phyloP scores from a whole-genome alignment of 2,888 invertebrate genomes.

The Sminthurides aquaticus region DNA sequence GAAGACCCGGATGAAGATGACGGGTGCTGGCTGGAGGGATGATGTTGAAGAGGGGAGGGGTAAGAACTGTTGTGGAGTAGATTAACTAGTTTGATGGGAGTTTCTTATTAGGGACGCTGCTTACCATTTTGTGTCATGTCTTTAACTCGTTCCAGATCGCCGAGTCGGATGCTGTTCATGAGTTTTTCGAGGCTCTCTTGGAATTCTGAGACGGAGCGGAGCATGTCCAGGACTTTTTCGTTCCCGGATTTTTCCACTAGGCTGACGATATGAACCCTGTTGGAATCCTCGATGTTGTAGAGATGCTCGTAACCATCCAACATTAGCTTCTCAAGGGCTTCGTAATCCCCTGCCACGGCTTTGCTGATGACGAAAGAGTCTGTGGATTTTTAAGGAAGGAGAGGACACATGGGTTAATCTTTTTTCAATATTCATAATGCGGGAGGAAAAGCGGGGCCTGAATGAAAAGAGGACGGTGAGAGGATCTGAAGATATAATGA shows the following conservation, averaged over 20 bases:
- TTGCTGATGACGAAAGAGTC: slow-evolving; percentile 21
- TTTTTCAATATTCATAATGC: too few species aligned
- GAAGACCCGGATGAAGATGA: too few species aligned
- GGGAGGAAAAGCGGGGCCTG: too few species aligned
- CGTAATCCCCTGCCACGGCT: slow-evolving; percentile 54
- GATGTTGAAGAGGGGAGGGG: too few species aligned
- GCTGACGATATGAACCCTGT: slow-evolving; percentile 60
- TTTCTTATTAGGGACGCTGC: not conserved
- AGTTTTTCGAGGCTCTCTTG: slow-evolving; percentile 70
- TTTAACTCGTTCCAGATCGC: slow-evolving; percentile 57
- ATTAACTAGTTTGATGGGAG: too few species aligned
- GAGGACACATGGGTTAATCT: not conserved
- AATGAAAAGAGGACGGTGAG: too few species aligned
- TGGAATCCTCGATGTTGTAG: slow-evolving; percentile 58
- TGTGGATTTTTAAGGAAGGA: not conserved
- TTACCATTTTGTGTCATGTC: slow-evolving; percentile 43
- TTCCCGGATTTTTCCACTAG: slow-evolving; percentile 63
- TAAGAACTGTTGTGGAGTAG: too few species aligned
- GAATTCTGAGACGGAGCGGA: slow-evolving; percentile 64
- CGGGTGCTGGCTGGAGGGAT: too few species aligned
- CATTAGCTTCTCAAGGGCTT: slow-evolving; percentile 60
- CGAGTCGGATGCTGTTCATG: slow-evolving; percentile 63
- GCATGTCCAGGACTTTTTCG: slow-evolving; percentile 59
- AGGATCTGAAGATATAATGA: too few species aligned
- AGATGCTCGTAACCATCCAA: slow-evolving; percentile 79